Evolutionary conservation across 2,888 invertebrate species (phyloP).

Genomic region (Ecliptopera silaceata): DNA sequence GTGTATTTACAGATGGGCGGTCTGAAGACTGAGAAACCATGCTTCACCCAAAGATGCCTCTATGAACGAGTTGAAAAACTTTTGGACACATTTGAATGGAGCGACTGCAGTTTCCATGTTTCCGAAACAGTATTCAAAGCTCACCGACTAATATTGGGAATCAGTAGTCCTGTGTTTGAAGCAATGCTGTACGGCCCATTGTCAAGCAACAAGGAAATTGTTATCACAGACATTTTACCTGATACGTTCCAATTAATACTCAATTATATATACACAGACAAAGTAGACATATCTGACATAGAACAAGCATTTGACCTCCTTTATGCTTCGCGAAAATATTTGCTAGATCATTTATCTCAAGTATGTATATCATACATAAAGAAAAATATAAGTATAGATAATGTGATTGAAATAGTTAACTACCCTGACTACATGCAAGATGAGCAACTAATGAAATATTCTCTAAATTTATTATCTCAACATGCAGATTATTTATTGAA

Average conservation of each 20-base stretch:
- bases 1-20: slow-evolving; percentile 68
- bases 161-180: slow-evolving; percentile 87
- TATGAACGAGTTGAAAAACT: slow-evolving; percentile 76
- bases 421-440: slow-evolving; percentile 84
- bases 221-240: slow-evolving; percentile 83
- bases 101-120: slow-evolving; percentile 84
- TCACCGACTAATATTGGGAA: slow-evolving; percentile 85
- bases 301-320: slow-evolving; percentile 84
- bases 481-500: slow-evolving; percentile 80
- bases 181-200: slow-evolving; percentile 86
- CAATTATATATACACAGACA: slow-evolving; percentile 85
- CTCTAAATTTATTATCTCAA: slow-evolving; percentile 81
- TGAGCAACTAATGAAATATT: slow-evolving; percentile 74
- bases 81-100: slow-evolving; percentile 78
- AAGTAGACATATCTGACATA: slow-evolving; percentile 78
- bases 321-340: slow-evolving; percentile 86
- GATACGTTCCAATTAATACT: slow-evolving; percentile 84
- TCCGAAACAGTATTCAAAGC: slow-evolving; percentile 78
- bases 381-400: slow-evolving; percentile 80
- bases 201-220: slow-evolving; percentile 74
- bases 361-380: slow-evolving; percentile 80
- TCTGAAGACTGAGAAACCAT: slow-evolving; percentile 52
- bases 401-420: slow-evolving; percentile 83
- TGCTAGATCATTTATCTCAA: slow-evolving; percentile 79
- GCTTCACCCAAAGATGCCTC: slow-evolving; percentile 55